These are phyloP conservation scores for Steinernema feltiae DNA, from an alignment of 1,140 invertebrate genomes.

Conservation along the genomic window DNA sequence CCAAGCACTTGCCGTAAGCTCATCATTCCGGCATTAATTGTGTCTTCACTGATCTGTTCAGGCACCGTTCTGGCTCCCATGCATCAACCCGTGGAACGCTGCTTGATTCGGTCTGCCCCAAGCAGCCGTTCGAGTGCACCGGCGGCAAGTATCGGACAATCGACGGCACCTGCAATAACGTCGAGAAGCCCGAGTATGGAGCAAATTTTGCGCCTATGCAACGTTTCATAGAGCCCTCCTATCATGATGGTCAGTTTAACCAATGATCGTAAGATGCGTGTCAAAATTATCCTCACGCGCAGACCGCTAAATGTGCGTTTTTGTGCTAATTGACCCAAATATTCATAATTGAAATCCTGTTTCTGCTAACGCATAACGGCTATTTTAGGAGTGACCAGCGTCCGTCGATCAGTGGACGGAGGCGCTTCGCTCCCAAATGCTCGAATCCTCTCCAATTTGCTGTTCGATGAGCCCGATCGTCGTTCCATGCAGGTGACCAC, in stretches of 20 bases:
- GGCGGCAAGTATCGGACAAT: neutral
- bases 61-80: neutral
- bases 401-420: slow-evolving; percentile 33
- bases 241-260: neutral
- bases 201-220: neutral
- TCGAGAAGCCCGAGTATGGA: neutral
- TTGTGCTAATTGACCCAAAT: neutral
- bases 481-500: slow-evolving; percentile 24
- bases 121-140: neutral
- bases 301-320: too few relatives aligned
- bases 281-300: too few relatives aligned
- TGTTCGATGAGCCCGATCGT: slow-evolving; percentile 39
- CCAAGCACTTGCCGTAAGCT: neutral
- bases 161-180: neutral
- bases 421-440: slow-evolving; percentile 36
- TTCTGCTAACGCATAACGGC: too few relatives aligned
- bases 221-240: neutral
- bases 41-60: neutral
- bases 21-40: neutral
- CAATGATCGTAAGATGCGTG: neutral
- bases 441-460: slow-evolving; percentile 42
- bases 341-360: too few relatives aligned
- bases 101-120: neutral
- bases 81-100: neutral
- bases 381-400: slow-evolving; percentile 32